Evolutionary conservation across 2,797 vertebrate genomes (phyloP), one percentile per base, ranked within the genome.

Genomic region (Pangasius djambal): DNA sequence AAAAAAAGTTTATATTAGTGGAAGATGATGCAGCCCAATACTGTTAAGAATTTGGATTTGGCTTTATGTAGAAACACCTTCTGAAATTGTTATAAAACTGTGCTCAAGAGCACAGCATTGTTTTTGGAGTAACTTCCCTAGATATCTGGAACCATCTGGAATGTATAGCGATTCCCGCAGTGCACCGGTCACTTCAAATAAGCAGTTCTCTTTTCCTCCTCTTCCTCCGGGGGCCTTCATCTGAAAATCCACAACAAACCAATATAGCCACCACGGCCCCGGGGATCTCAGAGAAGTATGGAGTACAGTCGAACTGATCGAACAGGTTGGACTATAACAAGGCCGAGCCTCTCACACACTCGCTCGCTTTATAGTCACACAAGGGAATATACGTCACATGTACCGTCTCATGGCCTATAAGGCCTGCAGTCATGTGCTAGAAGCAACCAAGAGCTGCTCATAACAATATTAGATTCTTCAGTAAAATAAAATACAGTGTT

Each of bases 191-290:
- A 72, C 88, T 86, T 88, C 87, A 91, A 89, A 89, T 3, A 50
- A 15, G 88, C 89, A 88, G 20, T 15, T 69, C 52, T 69, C 70
- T 52, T 82, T 61, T 31, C 8, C 37, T 81, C 48, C 50, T 50
- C 12, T 37, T 88, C 15, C 70, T 50, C 22, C 65, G 57, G 59
- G 59, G 88, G 90, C 91, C 93, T 94, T 95, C 93, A 94, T 94
- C 92, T 95, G 93, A 91, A 94, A 95, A 95, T 95, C 91, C 89
- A 89, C 88, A 92, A 92, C 6, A 50, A 67, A 92, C 93, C 93
- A 93, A 92, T 91, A 89, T 34, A 20, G 89, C 91, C 92, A 34
- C 6, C n/a, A 48, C 40, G 5, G 18, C 40, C 61, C 91, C 37
- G 83, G 89, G 92, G 91, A 89, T 88, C 92, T 91, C 89, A 44